Percentiles rank a stretch among this genome's conserved stretches.
These are phyloP conservation scores for Panzeria rudis DNA, from an alignment of 2,888 invertebrate genomes.

Conservation along the genomic window DNA sequence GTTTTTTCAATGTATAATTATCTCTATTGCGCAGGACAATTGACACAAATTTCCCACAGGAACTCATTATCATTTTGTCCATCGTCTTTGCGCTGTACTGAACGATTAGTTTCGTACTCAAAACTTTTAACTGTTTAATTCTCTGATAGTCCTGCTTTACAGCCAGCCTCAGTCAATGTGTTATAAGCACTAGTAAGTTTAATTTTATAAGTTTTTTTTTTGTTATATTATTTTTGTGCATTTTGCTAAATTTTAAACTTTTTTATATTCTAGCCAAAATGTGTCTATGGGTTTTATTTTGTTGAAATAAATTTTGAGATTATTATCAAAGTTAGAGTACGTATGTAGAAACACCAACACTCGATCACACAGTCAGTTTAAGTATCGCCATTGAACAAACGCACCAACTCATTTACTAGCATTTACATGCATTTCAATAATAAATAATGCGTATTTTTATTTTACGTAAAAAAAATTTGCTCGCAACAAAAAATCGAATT, in stretches of 20 bases:
- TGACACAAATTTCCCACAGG: too few species aligned
- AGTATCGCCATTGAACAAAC: neutral
- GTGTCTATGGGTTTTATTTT: constrained; percentile 49
- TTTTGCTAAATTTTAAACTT: constrained; percentile 21
- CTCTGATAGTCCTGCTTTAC: constrained; percentile 5
- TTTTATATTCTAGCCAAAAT: constrained; percentile 50
- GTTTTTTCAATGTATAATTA: too few species aligned
- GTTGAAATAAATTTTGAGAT: constrained; percentile 79
- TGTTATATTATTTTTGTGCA: neutral
- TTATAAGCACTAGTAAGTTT: constrained; percentile 30
- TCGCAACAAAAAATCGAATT: constrained; percentile 13
- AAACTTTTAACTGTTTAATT: constrained; percentile 9
- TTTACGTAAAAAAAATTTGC: constrained; percentile 25
- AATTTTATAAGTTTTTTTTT: neutral
- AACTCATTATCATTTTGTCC: too few species aligned
- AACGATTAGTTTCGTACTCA: too few species aligned
- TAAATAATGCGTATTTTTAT: constrained; percentile 80
- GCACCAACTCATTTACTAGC: constrained; percentile 12
- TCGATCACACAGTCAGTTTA: neutral
- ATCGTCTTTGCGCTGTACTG: too few species aligned
- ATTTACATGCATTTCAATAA: constrained; percentile 80
- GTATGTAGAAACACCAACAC: constrained; percentile 47
- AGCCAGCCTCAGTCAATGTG: neutral
- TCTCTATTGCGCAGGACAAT: too few species aligned
- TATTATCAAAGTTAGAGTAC: constrained; percentile 49